Base-by-base conservation (phyloP, 2,113 vertebrate species). In the Otolemur garnettii region DNA sequence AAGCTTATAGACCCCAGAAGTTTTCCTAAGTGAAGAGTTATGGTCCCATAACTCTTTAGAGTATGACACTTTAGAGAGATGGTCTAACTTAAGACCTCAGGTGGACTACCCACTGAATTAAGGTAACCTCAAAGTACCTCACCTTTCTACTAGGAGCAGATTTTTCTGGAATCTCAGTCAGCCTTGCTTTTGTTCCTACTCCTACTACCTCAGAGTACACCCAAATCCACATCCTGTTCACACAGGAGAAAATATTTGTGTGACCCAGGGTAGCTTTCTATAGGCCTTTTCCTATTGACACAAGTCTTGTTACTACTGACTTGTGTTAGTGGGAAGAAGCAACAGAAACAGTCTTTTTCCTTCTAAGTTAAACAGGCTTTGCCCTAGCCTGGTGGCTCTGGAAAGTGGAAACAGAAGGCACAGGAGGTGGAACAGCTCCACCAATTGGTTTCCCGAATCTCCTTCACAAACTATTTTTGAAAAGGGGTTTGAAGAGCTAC, bases 281-380 rank as follows among this genome's bases (percentile, higher is more conserved):
- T 15, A 96, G 38, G 45, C 6, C 28, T 81, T 82, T 92, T 92
- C 64, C 78, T 86, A 91, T 59, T 82, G 26, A 90, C 82, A 94
- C 10, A 64, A 64, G 62, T 28, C 62, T 12, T 64, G 28, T 64
- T 28, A 68, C 15, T 57, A 57, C 64, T 92, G 75, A 77, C 69
- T 60, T 85, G 3, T 75, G 33, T 75, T 55, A 82, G 38, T n/a
- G 83, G 38, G 10, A 66, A 80, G n/a, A 77, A 72, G 35, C 66
- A 71, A 26, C 75, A 81, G 62, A 82, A 91, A 50, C 28, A 87
- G 90, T 7, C 50, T 86, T 78, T 11, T 62, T 88, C 38, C 35
- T 93, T 91, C 26, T 55, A 78, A 68, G 10, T 7, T 30, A 38
- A 92, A 86, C 19, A 71, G 64, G 14, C 68, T 96, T 95, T 95